These are phyloP conservation scores for Diarsia rubi DNA, from an alignment of 2,888 invertebrate species.

Conservation along the genomic window DNA sequence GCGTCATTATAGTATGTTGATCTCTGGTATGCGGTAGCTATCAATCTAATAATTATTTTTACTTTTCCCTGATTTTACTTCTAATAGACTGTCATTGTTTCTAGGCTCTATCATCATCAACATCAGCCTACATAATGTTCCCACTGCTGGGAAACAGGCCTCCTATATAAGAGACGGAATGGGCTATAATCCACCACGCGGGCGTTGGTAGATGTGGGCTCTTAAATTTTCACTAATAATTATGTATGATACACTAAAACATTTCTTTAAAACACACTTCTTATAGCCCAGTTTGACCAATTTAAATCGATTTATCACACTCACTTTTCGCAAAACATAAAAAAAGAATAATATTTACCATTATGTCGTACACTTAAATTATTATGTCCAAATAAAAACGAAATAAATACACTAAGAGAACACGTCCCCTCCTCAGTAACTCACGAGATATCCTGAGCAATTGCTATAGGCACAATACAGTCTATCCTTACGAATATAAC, in stretches of 20 bases:
- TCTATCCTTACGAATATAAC: conserved; percentile 76
- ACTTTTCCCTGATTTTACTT: not conserved
- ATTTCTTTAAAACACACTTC: not conserved
- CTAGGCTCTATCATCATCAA: too few relatives aligned
- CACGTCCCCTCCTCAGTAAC: conserved; percentile 61
- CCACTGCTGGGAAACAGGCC: too few relatives aligned
- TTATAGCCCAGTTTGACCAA: not conserved
- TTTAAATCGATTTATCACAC: not conserved
- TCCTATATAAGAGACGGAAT: too few relatives aligned
- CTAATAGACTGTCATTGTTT: not conserved
- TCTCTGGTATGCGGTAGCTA: not conserved
- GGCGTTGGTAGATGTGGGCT: too few relatives aligned
- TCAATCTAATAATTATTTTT: not conserved
- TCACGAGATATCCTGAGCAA: conserved; percentile 77
- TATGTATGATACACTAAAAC: not conserved
- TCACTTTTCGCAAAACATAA: conserved; percentile 32
- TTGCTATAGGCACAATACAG: conserved; percentile 70
- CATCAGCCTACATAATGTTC: too few relatives aligned
- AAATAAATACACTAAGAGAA: conserved; percentile 37
- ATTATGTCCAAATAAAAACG: conserved; percentile 23
- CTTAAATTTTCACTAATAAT: not conserved
- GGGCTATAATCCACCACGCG: too few relatives aligned
- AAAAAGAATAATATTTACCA: conserved; percentile 77
- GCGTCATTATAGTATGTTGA: too few relatives aligned
- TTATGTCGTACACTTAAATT: conserved; percentile 68